These are phyloP conservation scores for Drosophila algonquin DNA, from an alignment of 2,888 invertebrate genomes.

Conservation along the genomic window DNA sequence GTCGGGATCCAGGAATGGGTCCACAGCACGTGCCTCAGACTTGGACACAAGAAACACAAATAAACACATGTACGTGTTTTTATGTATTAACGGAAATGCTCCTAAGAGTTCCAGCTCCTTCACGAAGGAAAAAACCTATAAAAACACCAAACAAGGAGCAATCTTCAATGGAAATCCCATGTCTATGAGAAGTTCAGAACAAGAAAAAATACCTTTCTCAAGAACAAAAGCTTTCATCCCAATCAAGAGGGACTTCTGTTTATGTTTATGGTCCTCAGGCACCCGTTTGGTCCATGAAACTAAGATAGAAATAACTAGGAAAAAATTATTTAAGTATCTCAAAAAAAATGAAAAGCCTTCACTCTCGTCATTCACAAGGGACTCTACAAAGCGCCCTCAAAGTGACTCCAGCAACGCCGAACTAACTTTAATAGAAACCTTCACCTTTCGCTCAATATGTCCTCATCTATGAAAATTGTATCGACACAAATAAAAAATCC, in stretches of 20 bases:
- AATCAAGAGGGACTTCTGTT: not conserved
- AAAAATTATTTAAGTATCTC: too few species aligned
- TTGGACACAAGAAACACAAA: constrained; percentile 19
- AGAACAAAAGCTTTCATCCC: not conserved
- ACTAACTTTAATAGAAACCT: too few species aligned
- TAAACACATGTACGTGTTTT: constrained; percentile 32
- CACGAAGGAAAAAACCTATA: constrained; percentile 20
- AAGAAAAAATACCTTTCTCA: not conserved
- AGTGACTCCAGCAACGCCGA: too few species aligned
- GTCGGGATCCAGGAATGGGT: constrained; percentile 22
- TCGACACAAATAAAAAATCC: too few species aligned
- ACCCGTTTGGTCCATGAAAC: too few species aligned
- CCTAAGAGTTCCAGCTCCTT: constrained; percentile 23
- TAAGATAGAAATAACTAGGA: too few species aligned
- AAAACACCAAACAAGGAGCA: not conserved
- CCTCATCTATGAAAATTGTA: too few species aligned
- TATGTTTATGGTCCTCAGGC: too few species aligned
- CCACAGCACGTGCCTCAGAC: constrained; percentile 33
- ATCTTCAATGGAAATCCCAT: not conserved
- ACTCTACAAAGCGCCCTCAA: too few species aligned
- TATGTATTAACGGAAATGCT: constrained; percentile 24
- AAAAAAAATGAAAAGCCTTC: too few species aligned
- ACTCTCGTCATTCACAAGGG: too few species aligned
- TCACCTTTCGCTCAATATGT: too few species aligned
- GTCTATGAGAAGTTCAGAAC: not conserved